These are phyloP conservation scores for Solenodon paradoxus DNA, from an alignment of 2,113 vertebrate genomes.

Conservation along the genomic window DNA sequence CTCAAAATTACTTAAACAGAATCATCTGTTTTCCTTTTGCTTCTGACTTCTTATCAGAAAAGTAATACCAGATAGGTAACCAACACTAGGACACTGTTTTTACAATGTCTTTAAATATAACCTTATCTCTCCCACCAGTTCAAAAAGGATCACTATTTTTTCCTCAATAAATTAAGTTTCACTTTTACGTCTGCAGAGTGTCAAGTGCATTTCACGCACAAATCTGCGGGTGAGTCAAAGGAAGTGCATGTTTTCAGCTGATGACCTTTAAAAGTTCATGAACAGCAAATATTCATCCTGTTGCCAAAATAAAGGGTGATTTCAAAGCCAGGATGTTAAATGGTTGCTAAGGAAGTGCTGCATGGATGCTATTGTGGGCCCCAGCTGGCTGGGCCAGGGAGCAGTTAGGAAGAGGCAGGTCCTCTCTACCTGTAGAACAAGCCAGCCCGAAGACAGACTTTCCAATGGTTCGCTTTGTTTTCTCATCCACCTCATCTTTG, in stretches of 20 bases:
- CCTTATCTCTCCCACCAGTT: too few relatives aligned
- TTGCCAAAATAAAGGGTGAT: slow-evolving; percentile 67
- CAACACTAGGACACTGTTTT: too few relatives aligned
- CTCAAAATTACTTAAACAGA: neutral
- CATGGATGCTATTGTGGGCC: neutral
- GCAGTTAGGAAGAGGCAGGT: neutral
- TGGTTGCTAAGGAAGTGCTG: slow-evolving; percentile 74
- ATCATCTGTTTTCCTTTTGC: neutral
- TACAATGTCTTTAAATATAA: too few relatives aligned
- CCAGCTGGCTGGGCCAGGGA: slow-evolving; percentile 33
- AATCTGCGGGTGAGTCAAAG: neutral
- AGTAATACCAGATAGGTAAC: neutral
- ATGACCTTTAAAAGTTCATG: slow-evolving; percentile 65
- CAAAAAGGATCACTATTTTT: neutral
- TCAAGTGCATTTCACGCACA: neutral
- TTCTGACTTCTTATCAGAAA: too few relatives aligned
- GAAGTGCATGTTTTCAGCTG: slow-evolving; percentile 39
- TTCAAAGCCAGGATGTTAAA: slow-evolving; percentile 38
- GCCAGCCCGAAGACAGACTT: neutral
- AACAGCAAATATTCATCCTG: slow-evolving; percentile 47
- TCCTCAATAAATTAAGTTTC: neutral
- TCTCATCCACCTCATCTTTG: slow-evolving; percentile 40
- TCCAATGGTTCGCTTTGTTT: slow-evolving; percentile 57
- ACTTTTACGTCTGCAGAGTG: neutral
- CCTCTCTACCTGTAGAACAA: slow-evolving; percentile 66